Conservation (phyloP, 2,797 vertebrate genomes). For the Gallinago nigripennis region DNA sequence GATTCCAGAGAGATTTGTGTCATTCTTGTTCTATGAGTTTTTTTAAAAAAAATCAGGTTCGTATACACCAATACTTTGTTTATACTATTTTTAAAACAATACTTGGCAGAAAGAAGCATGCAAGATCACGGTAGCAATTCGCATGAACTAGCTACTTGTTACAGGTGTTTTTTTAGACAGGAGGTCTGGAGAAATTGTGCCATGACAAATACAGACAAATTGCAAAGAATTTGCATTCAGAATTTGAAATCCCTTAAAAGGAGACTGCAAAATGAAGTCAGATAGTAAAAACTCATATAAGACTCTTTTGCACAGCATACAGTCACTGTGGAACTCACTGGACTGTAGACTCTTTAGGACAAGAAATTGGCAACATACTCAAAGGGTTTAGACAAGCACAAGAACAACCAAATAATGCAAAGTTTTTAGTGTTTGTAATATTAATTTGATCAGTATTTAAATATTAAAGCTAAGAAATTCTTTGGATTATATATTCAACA, state of each 20-base stretch:
- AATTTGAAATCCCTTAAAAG: neutral
- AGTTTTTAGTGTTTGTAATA: neutral
- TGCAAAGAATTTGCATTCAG: neutral
- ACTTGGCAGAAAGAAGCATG: neutral
- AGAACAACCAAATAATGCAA: neutral
- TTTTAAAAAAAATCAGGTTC: neutral
- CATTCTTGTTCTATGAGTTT: neutral
- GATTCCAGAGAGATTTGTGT: neutral
- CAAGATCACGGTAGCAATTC: neutral
- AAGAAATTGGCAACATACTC: neutral
- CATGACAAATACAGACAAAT: neutral
- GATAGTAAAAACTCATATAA: neutral
- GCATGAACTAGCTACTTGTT: neutral
- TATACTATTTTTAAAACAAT: neutral
- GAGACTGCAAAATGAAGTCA: neutral
- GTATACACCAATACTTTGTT: neutral
- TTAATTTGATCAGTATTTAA: neutral
- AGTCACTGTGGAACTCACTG: neutral
- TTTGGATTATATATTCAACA: neutral
- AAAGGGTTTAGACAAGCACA: neutral
- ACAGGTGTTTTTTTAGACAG: neutral
- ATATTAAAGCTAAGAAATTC: neutral
- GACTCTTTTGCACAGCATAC: rapidly evolving
- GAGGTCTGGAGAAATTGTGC: neutral
- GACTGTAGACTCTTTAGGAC: neutral